phyloP scores from a whole-genome alignment of 2,888 invertebrate genomes.

The Tyria jacobaeae region DNA sequence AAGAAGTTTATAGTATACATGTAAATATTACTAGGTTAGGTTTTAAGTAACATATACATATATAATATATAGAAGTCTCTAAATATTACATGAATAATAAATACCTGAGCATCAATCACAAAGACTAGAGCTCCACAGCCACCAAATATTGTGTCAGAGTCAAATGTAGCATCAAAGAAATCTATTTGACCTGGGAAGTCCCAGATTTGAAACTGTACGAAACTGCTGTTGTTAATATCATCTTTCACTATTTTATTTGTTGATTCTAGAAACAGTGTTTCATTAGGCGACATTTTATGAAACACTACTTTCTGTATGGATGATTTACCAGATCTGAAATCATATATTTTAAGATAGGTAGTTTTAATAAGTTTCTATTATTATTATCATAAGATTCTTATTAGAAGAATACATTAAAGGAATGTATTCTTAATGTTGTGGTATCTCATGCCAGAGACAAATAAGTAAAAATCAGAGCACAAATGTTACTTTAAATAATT shows the following conservation, averaged over 20 bases:
- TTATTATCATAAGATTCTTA: not conserved
- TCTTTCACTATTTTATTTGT: constrained; percentile 99
- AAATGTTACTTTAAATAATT: too few species aligned
- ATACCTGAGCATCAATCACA: constrained; percentile 98
- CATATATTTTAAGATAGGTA: constrained; percentile 45
- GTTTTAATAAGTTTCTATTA: not conserved
- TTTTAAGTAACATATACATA: too few species aligned
- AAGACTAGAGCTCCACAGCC: constrained; percentile 99
- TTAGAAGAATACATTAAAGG: not conserved
- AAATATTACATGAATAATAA: not conserved
- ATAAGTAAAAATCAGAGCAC: not conserved
- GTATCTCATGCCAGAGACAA: not conserved
- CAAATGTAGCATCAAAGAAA: constrained; percentile 98
- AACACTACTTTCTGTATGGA: constrained; percentile 99
- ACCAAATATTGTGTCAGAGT: constrained; percentile 98
- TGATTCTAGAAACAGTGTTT: constrained; percentile 98
- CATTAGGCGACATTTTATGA: constrained; percentile 99
- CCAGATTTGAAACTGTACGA: constrained; percentile 99
- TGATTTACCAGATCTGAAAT: constrained; percentile 98
- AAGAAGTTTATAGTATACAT: too few species aligned
- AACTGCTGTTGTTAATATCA: constrained; percentile 97
- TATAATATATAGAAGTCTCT: not conserved
- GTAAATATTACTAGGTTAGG: too few species aligned
- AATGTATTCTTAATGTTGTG: not conserved
- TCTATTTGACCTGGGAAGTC: constrained; percentile 99